Evolutionary conservation across 2,888 invertebrate species (phyloP).

Genomic region (Pilophorus perplexus): DNA sequence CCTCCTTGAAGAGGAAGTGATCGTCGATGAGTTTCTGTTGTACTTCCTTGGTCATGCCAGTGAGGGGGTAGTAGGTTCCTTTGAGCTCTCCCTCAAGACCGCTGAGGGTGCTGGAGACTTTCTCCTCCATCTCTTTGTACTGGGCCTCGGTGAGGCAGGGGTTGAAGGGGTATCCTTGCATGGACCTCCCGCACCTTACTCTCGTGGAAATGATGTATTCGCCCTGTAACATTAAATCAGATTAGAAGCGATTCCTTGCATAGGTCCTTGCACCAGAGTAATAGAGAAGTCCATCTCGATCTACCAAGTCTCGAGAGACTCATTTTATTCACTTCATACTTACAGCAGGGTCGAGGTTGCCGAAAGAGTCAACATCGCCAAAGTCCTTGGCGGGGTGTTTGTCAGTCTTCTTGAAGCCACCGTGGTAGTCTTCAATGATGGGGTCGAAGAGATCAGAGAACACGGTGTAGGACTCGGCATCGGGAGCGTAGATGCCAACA

Average conservation of each 20-base stretch:
- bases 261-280: not conserved
- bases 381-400: slow-evolving; percentile 92
- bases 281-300: not conserved
- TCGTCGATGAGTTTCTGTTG: slow-evolving; percentile 96
- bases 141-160: slow-evolving; percentile 94
- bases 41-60: slow-evolving; percentile 93
- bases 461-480: slow-evolving; percentile 89
- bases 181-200: slow-evolving; percentile 91
- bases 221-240: slow-evolving; percentile 57
- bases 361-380: slow-evolving; percentile 86
- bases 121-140: slow-evolving; percentile 95
- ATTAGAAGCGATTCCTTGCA: too few relatives aligned
- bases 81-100: slow-evolving; percentile 85
- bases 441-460: slow-evolving; percentile 94
- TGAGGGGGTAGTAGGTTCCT: slow-evolving; percentile 92
- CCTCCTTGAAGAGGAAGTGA: slow-evolving; percentile 98
- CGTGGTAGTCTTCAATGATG: slow-evolving; percentile 96
- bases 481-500: slow-evolving; percentile 95
- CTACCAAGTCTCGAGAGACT: too few relatives aligned
- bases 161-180: slow-evolving; percentile 96
- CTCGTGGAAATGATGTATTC: slow-evolving; percentile 94
- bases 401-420: slow-evolving; percentile 90
- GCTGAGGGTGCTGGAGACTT: slow-evolving; percentile 77
- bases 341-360: slow-evolving; percentile 84
- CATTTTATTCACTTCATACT: too few relatives aligned